Evolutionary conservation across 64 coral and sea anemone genomes (phyloP).

Genomic region (Actinia tenebrosa): DNA sequence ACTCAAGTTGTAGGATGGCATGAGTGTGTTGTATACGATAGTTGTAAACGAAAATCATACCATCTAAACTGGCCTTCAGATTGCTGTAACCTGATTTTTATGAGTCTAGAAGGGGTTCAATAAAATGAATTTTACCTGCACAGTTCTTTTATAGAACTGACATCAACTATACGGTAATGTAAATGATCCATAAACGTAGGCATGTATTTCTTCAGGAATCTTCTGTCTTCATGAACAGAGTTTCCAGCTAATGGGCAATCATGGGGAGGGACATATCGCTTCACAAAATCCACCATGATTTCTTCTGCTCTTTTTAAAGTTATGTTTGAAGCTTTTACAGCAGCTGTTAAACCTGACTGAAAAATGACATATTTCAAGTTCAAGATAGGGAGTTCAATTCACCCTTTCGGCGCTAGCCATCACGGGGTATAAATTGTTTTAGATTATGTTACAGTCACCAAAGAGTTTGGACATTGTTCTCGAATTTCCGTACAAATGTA

Average conservation of each 20-base stretch:
- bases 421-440: no score
- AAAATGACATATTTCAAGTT: neutral
- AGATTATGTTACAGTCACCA: no score
- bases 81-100: no score
- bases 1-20: no score
- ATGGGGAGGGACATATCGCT: conserved; percentile 28
- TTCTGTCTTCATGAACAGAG: conserved; percentile 91
- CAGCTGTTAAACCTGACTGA: conserved; percentile 88
- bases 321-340: conserved; percentile 67
- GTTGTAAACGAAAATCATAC: no score
- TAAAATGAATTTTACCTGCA: conserved; percentile 57
- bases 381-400: no score
- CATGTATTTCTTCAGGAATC: conserved; percentile 89
- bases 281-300: conserved; percentile 75
- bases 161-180: conserved; percentile 97
- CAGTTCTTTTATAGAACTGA: conserved; percentile 90
- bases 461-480: no score
- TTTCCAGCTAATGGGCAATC: conserved; percentile 81
- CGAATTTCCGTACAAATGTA: no score
- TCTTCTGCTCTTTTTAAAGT: conserved; percentile 63
- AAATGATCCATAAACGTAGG: conserved; percentile 84
- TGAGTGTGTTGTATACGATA: no score
- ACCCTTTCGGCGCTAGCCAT: no score
- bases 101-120: neutral
- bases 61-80: no score